These are phyloP conservation scores for Boulengeromyrus knoepffleri DNA, from an alignment of 2,113 vertebrate genomes.

Conservation along the genomic window DNA sequence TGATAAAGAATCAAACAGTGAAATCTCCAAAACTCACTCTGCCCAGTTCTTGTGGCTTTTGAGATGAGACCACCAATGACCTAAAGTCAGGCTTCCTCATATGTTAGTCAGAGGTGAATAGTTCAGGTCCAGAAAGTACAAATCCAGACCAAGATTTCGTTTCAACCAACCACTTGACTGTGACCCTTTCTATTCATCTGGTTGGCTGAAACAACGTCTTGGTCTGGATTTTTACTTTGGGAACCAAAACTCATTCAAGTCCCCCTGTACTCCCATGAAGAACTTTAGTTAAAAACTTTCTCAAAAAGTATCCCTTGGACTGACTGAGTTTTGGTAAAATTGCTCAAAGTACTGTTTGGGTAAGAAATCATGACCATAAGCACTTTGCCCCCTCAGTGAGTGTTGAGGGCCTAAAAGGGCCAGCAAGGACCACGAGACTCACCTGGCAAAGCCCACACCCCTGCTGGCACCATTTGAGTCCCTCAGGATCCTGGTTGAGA, in stretches of 20 bases:
- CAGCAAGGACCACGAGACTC: conserved; percentile 29
- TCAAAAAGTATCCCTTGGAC: background rate
- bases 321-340: background rate
- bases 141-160: background rate
- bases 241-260: background rate
- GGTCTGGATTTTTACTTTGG: background rate
- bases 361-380: background rate
- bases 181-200: background rate
- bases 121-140: background rate
- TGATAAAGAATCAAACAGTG: background rate
- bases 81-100: background rate
- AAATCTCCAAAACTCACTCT: background rate
- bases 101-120: background rate
- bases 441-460: conserved; percentile 98
- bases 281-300: background rate
- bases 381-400: background rate
- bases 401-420: background rate
- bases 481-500: conserved; percentile 96
- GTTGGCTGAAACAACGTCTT: background rate
- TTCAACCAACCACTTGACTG: background rate
- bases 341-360: background rate
- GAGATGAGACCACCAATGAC: background rate
- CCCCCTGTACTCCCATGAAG: background rate
- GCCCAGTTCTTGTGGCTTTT: background rate
- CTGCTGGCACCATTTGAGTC: conserved; percentile 93